Conservation (phyloP, 2,797 vertebrate species). For the Intellagama lesueurii region DNA sequence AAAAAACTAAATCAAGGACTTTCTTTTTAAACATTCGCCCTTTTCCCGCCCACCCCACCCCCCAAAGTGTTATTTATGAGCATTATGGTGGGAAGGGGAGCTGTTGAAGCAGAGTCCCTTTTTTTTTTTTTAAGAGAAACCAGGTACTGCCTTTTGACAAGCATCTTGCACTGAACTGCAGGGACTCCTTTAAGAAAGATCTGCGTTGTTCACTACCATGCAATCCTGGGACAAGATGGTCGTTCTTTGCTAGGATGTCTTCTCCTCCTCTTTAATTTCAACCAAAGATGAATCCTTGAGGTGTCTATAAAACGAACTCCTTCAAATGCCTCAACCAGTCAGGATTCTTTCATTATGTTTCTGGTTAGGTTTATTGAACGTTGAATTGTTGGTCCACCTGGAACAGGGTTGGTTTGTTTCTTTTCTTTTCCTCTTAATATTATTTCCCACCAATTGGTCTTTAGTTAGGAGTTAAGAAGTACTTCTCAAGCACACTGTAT, state of each 20-base stretch:
- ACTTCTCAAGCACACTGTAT: constrained; percentile 99
- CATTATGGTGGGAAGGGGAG: constrained; percentile 83
- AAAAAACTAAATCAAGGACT: constrained; percentile 98
- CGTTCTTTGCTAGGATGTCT: constrained; percentile 81
- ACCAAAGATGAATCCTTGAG: constrained; percentile 88
- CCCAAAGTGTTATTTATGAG: constrained; percentile 87
- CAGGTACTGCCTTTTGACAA: constrained; percentile 80
- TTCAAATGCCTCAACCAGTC: constrained; percentile 88
- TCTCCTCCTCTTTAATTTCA: constrained; percentile 85
- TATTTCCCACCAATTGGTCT: constrained; percentile 95
- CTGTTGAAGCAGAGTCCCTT: constrained; percentile 84
- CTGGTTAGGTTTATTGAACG: constrained; percentile 82
- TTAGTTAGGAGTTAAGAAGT: constrained; percentile 98
- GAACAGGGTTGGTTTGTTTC: constrained; percentile 74
- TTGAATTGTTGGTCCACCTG: constrained; percentile 96
- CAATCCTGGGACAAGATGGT: constrained; percentile 81
- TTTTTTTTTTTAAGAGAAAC: constrained; percentile 79
- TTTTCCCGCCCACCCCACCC: constrained; percentile 58
- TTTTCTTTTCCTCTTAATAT: constrained; percentile 82
- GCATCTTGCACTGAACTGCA: constrained; percentile 80
- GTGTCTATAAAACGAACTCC: constrained; percentile 85
- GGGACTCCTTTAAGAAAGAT: constrained; percentile 70
- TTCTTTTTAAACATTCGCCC: constrained; percentile 85
- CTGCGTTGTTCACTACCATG: constrained; percentile 82
- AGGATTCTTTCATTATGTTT: constrained; percentile 86